Evolutionary conservation across 2,888 invertebrate species (phyloP).

Genomic region (Tachina fera): DNA sequence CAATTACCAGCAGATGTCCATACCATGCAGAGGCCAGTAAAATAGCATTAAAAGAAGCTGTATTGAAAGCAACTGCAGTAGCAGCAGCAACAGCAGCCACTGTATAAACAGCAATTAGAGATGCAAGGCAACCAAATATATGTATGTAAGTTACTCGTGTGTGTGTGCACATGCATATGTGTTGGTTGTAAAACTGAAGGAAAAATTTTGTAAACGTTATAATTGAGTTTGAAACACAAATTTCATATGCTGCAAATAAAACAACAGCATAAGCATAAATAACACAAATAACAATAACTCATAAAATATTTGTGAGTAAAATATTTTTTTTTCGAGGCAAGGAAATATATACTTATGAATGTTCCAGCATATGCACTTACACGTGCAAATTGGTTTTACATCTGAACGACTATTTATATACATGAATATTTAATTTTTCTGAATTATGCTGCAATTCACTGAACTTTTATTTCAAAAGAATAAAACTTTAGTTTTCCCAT

Average conservation of each 20-base stretch:
- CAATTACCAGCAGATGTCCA: conserved; percentile 58
- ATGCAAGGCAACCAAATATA: background rate
- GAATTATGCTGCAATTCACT: conserved; percentile 33
- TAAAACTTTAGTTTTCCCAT: conserved; percentile 14
- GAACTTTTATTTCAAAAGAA: conserved; percentile 43
- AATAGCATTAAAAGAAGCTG: conserved; percentile 16
- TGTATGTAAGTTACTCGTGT: background rate
- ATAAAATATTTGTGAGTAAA: background rate
- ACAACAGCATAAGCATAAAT: background rate
- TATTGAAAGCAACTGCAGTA: background rate
- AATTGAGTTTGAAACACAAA: conserved; percentile 39
- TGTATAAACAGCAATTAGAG: background rate
- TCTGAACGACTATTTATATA: too few species aligned
- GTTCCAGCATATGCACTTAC: background rate
- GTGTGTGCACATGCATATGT: too few species aligned
- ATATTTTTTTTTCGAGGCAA: background rate
- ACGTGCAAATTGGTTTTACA: background rate
- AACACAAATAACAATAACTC: background rate
- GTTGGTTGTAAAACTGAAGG: background rate
- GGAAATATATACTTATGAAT: background rate
- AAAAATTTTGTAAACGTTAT: conserved; percentile 17
- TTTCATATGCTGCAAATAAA: conserved; percentile 3
- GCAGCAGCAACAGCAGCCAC: background rate
- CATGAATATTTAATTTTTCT: too few species aligned
- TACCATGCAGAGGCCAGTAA: conserved; percentile 20